phyloP scores from a whole-genome alignment of 1,140 invertebrate species.

The Drosophila arawakana region DNA sequence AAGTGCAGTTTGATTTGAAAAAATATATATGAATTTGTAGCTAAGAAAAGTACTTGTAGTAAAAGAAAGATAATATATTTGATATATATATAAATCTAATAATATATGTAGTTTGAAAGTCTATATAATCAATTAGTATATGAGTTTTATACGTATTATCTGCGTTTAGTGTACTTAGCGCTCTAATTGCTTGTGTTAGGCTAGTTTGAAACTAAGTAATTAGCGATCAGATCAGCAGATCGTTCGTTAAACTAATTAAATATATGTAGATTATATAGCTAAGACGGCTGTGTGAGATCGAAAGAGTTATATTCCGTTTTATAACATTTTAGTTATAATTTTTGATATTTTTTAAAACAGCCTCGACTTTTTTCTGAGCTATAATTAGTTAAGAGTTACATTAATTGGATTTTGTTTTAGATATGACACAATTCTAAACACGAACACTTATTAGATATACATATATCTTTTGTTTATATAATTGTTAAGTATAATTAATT shows the following conservation, averaged over 20 bases:
- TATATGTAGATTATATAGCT: slow-evolving; percentile 29
- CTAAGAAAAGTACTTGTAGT: slow-evolving; percentile 8
- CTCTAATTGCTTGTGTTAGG: slow-evolving; percentile 62
- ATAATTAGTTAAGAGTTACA: slow-evolving; percentile 49
- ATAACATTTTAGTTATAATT: background rate
- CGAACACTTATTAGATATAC: slow-evolving; percentile 71
- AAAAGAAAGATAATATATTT: slow-evolving; percentile 3
- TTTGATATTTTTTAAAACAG: slow-evolving; percentile 38
- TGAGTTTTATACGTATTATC: slow-evolving; percentile 38
- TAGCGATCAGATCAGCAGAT: slow-evolving; percentile 35
- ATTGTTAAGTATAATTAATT: slow-evolving; percentile 40
- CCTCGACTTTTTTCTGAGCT: slow-evolving; percentile 68
- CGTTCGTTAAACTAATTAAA: slow-evolving; percentile 50
- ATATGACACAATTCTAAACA: slow-evolving; percentile 79
- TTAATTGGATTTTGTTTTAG: slow-evolving; percentile 33
- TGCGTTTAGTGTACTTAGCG: slow-evolving; percentile 53
- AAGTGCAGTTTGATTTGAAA: background rate
- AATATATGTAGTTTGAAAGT: slow-evolving; percentile 56
- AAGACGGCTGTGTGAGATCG: slow-evolving; percentile 27
- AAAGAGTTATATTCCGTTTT: background rate
- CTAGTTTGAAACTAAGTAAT: slow-evolving; percentile 57
- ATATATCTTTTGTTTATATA: slow-evolving; percentile 22
- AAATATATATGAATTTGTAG: background rate
- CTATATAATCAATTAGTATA: slow-evolving; percentile 50
- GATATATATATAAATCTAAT: slow-evolving; percentile 34